phyloP scores from a whole-genome alignment of 2,797 vertebrate species.

The Octomys mimax region DNA sequence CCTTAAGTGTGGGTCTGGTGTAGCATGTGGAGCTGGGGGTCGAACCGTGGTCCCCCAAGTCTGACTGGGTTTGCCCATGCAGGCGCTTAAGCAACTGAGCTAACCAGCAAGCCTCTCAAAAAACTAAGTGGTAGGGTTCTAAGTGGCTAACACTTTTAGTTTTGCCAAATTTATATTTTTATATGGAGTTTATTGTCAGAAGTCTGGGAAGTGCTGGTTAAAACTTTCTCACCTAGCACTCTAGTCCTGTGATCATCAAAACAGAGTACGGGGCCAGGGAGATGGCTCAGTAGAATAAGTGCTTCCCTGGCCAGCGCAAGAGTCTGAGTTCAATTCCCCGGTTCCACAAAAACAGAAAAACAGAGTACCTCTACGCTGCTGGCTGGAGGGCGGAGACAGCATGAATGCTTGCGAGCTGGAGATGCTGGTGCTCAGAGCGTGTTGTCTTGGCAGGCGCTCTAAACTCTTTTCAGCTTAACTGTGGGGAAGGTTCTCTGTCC shows the following conservation, averaged over 20 bases:
- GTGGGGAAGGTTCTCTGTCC: not conserved
- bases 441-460: not conserved
- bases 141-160: not conserved
- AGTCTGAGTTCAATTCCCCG: no score
- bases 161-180: constrained; percentile 30
- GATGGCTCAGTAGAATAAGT: no score
- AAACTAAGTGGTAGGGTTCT: constrained; percentile 38
- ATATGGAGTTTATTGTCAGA: not conserved
- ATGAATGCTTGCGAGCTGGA: not conserved
- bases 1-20: no score
- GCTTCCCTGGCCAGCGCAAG: no score
- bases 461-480: not conserved
- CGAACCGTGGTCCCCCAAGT: no score
- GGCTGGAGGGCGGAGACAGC: not conserved
- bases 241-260: not conserved
- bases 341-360: no score
- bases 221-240: not conserved
- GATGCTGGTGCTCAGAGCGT: not conserved
- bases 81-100: no score
- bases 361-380: not conserved
- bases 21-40: no score
- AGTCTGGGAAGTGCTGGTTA: not conserved
- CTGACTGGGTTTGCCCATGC: no score
- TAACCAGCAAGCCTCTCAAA: not conserved
- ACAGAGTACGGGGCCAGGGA: not conserved